phyloP scores from a whole-genome alignment of 2,113 vertebrate species.

The Heterochromis multidens region DNA sequence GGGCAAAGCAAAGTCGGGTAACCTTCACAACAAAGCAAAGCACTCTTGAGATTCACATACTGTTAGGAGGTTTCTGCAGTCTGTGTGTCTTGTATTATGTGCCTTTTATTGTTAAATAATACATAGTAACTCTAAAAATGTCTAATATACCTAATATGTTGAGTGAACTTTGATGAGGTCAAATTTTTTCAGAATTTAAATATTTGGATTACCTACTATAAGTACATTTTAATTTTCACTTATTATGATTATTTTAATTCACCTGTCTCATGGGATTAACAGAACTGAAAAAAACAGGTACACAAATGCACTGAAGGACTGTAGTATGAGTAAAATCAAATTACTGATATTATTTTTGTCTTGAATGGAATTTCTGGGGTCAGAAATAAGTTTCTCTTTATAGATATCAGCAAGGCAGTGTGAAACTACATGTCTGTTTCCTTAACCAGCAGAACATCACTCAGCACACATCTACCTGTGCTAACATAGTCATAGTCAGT shows the following conservation, averaged over 20 bases:
- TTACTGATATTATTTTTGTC: neutral
- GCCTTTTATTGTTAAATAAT: neutral
- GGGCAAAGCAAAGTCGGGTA: conserved; percentile 1
- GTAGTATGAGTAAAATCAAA: neutral
- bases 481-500: too few relatives aligned
- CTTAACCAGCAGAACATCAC: too few relatives aligned
- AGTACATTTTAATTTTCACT: neutral
- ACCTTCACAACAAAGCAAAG: conserved; percentile 12
- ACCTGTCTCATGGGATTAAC: neutral
- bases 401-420: neutral
- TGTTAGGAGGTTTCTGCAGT: neutral
- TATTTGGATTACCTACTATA: neutral
- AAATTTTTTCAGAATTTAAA: neutral
- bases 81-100: neutral
- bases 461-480: too few relatives aligned
- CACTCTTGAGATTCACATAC: neutral
- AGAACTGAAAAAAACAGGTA: neutral
- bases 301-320: neutral
- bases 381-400: neutral
- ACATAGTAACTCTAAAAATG: neutral
- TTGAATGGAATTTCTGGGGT: neutral
- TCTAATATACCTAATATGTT: too few relatives aligned
- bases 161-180: too few relatives aligned
- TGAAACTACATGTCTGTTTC: too few relatives aligned
- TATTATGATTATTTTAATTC: neutral